Percentiles rank a stretch among this genome's conserved stretches.
Evolutionary conservation across 2,797 vertebrate genomes (phyloP).

Genomic region (Apodemus agrarius): DNA sequence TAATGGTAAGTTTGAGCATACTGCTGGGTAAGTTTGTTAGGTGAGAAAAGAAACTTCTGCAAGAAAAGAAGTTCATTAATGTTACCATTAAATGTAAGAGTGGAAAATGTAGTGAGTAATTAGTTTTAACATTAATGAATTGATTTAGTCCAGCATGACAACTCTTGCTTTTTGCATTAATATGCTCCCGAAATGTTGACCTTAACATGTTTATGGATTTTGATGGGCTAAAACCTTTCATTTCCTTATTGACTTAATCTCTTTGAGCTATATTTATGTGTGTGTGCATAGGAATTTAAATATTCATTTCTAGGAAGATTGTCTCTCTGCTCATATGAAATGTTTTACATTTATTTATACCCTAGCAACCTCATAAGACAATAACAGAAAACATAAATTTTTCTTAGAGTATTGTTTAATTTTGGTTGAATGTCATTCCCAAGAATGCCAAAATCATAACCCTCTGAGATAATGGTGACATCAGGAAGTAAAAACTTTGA

Average conservation of each 20-base stretch:
- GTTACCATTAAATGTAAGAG: constrained; percentile 6
- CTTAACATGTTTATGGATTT: constrained; percentile 32
- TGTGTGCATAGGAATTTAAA: constrained; percentile 20
- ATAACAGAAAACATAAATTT: neutral
- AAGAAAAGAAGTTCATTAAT: neutral
- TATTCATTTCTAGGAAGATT: neutral
- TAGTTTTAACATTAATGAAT: constrained; percentile 46
- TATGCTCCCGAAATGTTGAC: constrained; percentile 7
- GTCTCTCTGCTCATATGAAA: neutral
- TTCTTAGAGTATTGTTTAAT: neutral
- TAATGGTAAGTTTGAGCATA: neutral
- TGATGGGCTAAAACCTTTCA: neutral
- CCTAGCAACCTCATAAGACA: neutral
- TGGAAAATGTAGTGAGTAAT: neutral
- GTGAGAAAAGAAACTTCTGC: neutral
- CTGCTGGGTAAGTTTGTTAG: neutral
- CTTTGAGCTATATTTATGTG: constrained; percentile 44
- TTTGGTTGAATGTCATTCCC: neutral
- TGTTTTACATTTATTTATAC: constrained; percentile 17
- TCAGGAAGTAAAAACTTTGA: neutral
- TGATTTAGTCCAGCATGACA: neutral
- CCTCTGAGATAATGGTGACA: too few relatives aligned
- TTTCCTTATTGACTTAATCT: constrained; percentile 51
- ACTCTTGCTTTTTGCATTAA: neutral
- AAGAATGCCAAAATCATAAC: neutral